Evolutionary conservation across 2,888 invertebrate genomes (phyloP).

Genomic region (Chloroclysta siterata): DNA sequence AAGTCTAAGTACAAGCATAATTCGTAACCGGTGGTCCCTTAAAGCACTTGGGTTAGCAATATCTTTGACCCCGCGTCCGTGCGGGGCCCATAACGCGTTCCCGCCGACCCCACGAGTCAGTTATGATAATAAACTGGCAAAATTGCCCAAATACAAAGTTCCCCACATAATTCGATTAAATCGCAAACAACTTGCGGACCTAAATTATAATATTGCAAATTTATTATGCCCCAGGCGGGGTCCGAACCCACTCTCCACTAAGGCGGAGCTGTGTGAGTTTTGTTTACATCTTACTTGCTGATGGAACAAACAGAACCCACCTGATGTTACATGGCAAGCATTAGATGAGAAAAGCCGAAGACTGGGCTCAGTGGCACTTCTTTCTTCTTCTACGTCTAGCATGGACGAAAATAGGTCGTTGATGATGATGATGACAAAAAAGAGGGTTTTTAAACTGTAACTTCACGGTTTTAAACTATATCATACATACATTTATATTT

Average conservation of each 20-base stretch:
- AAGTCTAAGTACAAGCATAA: slow-evolving; percentile 3
- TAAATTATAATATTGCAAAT: slow-evolving; percentile 38
- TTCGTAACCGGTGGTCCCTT: slow-evolving; percentile 18
- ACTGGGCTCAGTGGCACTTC: too few species aligned
- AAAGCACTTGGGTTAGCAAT: slow-evolving; percentile 13
- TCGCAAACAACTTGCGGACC: slow-evolving; percentile 31
- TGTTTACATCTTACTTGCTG: too few species aligned
- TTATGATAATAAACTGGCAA: slow-evolving; percentile 31
- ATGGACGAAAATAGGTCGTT: too few species aligned
- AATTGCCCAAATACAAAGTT: slow-evolving; percentile 30
- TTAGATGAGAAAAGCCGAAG: too few species aligned
- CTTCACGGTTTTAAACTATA: too few species aligned
- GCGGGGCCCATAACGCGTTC: slow-evolving; percentile 3
- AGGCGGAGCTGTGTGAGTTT: background rate
- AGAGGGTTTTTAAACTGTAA: too few species aligned
- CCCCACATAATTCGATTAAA: slow-evolving; percentile 40
- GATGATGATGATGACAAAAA: too few species aligned
- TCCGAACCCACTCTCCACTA: background rate
- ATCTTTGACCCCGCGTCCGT: slow-evolving; percentile 9
- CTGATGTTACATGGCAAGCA: too few species aligned
- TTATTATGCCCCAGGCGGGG: slow-evolving; percentile 32
- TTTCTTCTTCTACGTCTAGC: too few species aligned
- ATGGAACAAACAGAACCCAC: too few species aligned
- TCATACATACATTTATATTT: too few species aligned
- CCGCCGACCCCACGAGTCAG: slow-evolving; percentile 13